Base-by-base conservation (phyloP, 2,888 invertebrate species). In the Mamestra brassicae region DNA sequence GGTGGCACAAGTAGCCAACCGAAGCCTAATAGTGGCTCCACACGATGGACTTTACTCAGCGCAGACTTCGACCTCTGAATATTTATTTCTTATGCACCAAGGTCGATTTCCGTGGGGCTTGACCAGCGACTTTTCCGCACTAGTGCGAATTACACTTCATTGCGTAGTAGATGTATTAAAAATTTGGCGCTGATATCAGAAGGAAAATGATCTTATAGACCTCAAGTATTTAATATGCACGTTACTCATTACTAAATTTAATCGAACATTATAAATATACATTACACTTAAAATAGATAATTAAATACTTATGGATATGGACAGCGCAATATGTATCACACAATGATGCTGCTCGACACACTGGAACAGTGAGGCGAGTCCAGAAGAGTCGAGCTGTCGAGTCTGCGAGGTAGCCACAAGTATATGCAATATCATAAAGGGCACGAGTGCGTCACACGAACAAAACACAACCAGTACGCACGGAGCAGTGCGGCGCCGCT, bases 281-380 rank as follows among this genome's bases (percentile, higher is more conserved):
- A 80, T 80, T 86, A 80, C 58, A 80, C 74, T 74, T 82, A 80
- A 42, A 71, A 76, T 58, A 83, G 13, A 78, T 61, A 80, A 68
- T 83, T 86, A 85, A 85, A 85, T 86, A 86, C 76, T 85, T 86
- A 86, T 67, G 68, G 50, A 74, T 76, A 77, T 65, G 60, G 62
- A 73, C 66, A 74, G 58, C 69, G 74, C 67, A 67, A 70, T 47
- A 50, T 71, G n/a, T 70, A 72, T 78, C 61, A 63, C 65, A 78
- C 50, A 42, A 61, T 50, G 58, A 52, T 52, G 67, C 65, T 52
- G 61, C 57, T 60, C 36, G 71, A 47, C 10, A 54, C 52, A 34
- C 15, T 55, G 13, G 75, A 36, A 63, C 50, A 64, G 63, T 15
- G 36, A 55, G 60, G 58, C n/a, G 62, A 36, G 65, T 65, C 60